phyloP scores from a whole-genome alignment of 2,113 vertebrate species.

The Chaenocephalus aceratus region DNA sequence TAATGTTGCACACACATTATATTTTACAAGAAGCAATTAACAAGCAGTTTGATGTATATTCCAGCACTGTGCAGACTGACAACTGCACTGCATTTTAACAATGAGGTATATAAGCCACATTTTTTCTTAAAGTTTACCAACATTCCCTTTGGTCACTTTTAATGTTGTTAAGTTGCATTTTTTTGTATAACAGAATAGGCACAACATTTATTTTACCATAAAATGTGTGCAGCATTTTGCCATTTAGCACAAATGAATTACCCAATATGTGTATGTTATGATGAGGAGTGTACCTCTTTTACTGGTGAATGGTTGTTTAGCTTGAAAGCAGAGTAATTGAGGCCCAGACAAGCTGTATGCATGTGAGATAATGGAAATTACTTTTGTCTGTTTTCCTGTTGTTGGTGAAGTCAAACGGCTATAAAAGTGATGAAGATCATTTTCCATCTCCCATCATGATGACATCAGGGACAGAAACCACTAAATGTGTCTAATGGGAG shows the following conservation, averaged over 20 bases:
- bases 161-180: neutral
- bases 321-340: neutral
- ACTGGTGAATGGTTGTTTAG: neutral
- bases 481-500: slow-evolving; percentile 45
- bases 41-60: slow-evolving; percentile 22
- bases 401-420: slow-evolving; percentile 26
- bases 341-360: neutral
- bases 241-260: neutral
- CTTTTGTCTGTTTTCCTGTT: slow-evolving; percentile 31
- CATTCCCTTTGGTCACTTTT: neutral
- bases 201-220: neutral
- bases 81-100: neutral
- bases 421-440: slow-evolving; percentile 40
- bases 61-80: neutral
- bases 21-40: slow-evolving; percentile 24
- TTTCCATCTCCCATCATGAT: slow-evolving; percentile 47
- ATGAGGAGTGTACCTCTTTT: neutral
- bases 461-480: slow-evolving; percentile 28
- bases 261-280: neutral
- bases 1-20: slow-evolving; percentile 3
- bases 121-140: neutral
- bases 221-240: neutral
- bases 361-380: slow-evolving; percentile 27
- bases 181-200: neutral
- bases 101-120: neutral